A percentile compares a stretch with the other conserved stretches of the same genome.
Evolutionary conservation across 2,888 invertebrate species (phyloP).

Genomic region (Drosophila birchii): DNA sequence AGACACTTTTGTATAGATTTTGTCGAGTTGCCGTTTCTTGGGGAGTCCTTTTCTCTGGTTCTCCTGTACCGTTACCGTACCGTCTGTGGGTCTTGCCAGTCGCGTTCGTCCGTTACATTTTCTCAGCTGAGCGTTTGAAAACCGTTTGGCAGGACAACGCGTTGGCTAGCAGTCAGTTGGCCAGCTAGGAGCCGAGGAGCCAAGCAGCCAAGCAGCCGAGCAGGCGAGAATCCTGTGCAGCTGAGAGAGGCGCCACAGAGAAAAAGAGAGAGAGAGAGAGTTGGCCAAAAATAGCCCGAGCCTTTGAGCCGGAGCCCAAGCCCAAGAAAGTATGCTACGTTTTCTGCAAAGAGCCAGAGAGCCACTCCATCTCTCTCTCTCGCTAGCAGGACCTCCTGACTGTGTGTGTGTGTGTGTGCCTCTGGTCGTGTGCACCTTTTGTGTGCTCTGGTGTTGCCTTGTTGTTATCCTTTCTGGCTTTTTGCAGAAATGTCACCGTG

Average conservation of each 20-base stretch:
- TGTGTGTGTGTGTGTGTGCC: conserved; percentile 4
- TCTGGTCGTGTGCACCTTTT: conserved; percentile 41
- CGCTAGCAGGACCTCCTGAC: conserved; percentile 6
- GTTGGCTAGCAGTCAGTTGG: conserved; percentile 57
- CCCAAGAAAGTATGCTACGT: conserved; percentile 56
- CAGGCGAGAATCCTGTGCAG: conserved; percentile 24
- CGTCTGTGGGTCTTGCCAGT: conserved; percentile 55
- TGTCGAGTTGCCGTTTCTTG: conserved; percentile 59
- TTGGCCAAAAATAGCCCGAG: conserved; percentile 68
- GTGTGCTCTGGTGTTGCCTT: conserved; percentile 52
- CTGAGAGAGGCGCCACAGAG: not conserved
- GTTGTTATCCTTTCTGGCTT: conserved; percentile 60
- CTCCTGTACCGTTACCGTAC: conserved; percentile 28
- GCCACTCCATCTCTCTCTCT: conserved; percentile 6
- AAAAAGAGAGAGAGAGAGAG: conserved; percentile 15
- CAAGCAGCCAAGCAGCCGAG: conserved; percentile 10
- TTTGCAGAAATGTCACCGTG: conserved; percentile 77
- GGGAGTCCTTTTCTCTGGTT: conserved; percentile 39
- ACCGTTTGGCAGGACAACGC: conserved; percentile 68
- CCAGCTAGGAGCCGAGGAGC: conserved; percentile 52
- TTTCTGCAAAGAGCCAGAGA: conserved; percentile 55
- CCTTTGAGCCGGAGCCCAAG: conserved; percentile 30
- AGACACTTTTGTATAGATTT: conserved; percentile 58
- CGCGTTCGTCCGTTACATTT: conserved; percentile 66
- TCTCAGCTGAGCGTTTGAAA: conserved; percentile 75